A percentile compares a stretch with the other conserved stretches of the same genome.
Evolutionary conservation across 2,797 vertebrate species (phyloP).

Genomic region (Percopsis omiscomaycus): DNA sequence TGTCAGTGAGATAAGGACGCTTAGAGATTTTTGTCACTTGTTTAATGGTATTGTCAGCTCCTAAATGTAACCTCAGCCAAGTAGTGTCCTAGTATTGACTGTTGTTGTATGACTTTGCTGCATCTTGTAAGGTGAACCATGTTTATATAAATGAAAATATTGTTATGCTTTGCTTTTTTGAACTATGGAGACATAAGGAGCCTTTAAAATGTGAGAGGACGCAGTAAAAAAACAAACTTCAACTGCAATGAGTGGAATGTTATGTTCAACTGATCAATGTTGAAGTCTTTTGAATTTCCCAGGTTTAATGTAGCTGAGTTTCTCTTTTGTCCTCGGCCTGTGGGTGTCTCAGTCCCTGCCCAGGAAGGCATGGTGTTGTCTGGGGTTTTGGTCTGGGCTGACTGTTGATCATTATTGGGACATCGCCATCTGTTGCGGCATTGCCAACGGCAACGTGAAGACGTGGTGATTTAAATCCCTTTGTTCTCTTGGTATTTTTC

Average conservation of each 20-base stretch:
- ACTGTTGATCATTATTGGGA: constrained; percentile 98
- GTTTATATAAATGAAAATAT: constrained; percentile 81
- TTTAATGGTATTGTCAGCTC: constrained; percentile 72
- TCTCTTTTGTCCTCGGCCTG: constrained; percentile 91
- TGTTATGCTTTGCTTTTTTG: constrained; percentile 83
- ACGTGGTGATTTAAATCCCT: constrained; percentile 98
- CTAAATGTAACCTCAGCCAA: constrained; percentile 74
- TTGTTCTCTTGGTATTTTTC: constrained; percentile 99
- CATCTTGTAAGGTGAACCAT: constrained; percentile 92
- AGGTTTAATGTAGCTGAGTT: constrained; percentile 90
- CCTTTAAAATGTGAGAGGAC: constrained; percentile 84
- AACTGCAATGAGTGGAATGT: constrained; percentile 75
- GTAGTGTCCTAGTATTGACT: constrained; percentile 60
- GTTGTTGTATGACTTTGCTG: constrained; percentile 79
- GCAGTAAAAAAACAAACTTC: constrained; percentile 78
- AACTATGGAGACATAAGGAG: constrained; percentile 75
- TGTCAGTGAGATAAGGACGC: constrained; percentile 69
- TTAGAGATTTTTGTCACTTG: constrained; percentile 67
- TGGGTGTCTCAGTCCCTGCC: constrained; percentile 89
- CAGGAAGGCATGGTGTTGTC: constrained; percentile 92
- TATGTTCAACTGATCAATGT: constrained; percentile 92
- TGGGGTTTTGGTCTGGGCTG: constrained; percentile 94
- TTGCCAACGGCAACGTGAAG: constrained; percentile 93
- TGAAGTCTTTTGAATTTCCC: constrained; percentile 87
- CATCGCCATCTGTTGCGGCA: constrained; percentile 92